Base-by-base conservation (phyloP, 2,797 vertebrate species). In the Dendrocincla fuliginosa region DNA sequence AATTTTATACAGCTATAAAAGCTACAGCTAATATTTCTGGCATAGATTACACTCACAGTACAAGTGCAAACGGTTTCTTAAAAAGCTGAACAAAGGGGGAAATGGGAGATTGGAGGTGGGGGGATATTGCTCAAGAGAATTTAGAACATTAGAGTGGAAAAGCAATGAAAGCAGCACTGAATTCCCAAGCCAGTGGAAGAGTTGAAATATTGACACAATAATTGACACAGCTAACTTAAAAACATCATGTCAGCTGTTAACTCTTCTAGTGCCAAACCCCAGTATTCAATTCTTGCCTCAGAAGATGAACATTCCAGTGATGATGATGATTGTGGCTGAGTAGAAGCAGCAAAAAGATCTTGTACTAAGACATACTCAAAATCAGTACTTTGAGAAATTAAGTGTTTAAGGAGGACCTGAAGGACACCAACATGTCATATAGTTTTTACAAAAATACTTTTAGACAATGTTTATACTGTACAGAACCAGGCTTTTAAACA, bases 361-460 rank as follows among this genome's bases (percentile, higher is more conserved):
- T 83, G 16, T 49, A 20, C 16, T 39, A 30, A 78, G 59, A 23
- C 18, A 69, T 53, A 47, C 5, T 9, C 64, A 13, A 41, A 76
- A 41, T 28, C 37, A 77, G 1, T 53, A 13, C 30, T 81, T 79
- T 3, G 67, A 47, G 61, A 83, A 80, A 56, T 82, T 10, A 41
- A 47, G 22, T 52, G 17, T 84, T 73, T 56, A 27, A 35, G 52
- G 41, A 67, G 39, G 70, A 49, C 28, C 23, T 70, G 37, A 70
- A 91, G 77, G 61, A 20, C 59, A 80, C 33, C 87, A n/a, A 18
- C 28, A 24, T 65, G 81, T 96, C 44, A 74, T 69, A 69, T 28
- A 93, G 35, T 70, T 94, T 91, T 96, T 96, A 95, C 77, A 97
- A 96, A 98, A 96, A 86, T 95, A 96, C 71, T 89, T 91, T 92